Evolutionary conservation across 1,140 invertebrate species (phyloP), one percentile per base, ranked within the genome.

Genomic region (Drosophila saltans): DNA sequence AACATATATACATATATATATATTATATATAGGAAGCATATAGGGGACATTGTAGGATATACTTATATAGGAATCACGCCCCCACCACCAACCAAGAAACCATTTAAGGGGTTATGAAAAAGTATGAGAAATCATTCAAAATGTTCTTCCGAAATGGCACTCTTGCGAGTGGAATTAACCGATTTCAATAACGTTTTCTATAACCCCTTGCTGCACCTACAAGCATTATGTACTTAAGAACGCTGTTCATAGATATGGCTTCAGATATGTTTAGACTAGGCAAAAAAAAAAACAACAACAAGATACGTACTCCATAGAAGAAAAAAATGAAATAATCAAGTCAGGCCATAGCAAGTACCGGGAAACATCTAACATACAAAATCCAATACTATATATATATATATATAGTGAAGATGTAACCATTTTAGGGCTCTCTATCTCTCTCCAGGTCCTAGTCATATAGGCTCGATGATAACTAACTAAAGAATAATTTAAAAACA

Each of bases 361-460:
- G 61, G 28, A 58, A 45, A n/a, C 55, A 40, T 30, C 28, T 30
- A 36, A 36, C 6, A 36, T 30, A 70, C 56, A 67, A 58, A 71
- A 43, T 57, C 48, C 69, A 41, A 66, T 28, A 62, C 72, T 66
- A 67, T 67, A 62, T 72, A 71, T 16, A 16, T 16, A 16, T 16
- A 16, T 16, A 16, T 16, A 16, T 16, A 16, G 16, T 16, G 16
- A 16, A 16, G 16, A 16, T 16, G 33, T 36, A 5, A 36, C 3
- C 6, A 36, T 36, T 36, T 36, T 6, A 36, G 33, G 33, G 33
- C 33, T 30, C 28, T 30, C 28, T 30, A 2, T 30, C 28, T 75
- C 69, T 75, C 58, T 68, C 77, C 66, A 76, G 75, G 72, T 82
- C 80, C 83, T 86, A 86, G 83, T 86, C 84, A 88, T 80, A 88